Evolutionary conservation across 2,888 invertebrate genomes (phyloP).

Genomic region (Harpalus rubripes): DNA sequence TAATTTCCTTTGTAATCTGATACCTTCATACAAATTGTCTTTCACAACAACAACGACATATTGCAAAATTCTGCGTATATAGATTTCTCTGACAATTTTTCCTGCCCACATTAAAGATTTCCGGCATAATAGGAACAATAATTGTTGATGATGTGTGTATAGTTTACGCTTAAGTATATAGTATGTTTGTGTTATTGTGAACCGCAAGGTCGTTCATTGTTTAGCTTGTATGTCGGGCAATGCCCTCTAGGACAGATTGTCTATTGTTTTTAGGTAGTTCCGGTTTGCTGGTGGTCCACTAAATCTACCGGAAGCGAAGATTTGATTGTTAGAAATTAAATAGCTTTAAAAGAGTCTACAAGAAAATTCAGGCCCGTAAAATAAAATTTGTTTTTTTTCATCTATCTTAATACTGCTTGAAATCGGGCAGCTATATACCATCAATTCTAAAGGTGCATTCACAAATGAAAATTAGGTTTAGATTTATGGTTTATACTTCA

Average conservation of each 20-base stretch:
- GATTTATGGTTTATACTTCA: no score
- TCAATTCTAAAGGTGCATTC: no score
- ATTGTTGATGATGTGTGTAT: background rate
- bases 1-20: background rate
- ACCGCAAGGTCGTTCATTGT: background rate
- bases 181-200: background rate
- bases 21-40: background rate
- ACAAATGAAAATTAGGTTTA: no score
- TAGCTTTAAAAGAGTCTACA: no score
- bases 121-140: background rate
- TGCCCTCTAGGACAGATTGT: background rate
- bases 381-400: no score
- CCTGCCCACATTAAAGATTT: background rate
- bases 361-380: no score
- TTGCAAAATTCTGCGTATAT: background rate
- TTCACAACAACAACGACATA: background rate
- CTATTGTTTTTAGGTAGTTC: background rate
- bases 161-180: background rate
- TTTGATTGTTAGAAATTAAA: background rate
- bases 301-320: background rate
- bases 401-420: no score
- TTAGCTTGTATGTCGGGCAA: background rate
- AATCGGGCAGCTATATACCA: no score
- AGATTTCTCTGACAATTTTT: constrained; percentile 1
- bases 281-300: background rate